Evolutionary conservation across 2,888 invertebrate genomes (phyloP).

Genomic region (Napeogenes sylphis): DNA sequence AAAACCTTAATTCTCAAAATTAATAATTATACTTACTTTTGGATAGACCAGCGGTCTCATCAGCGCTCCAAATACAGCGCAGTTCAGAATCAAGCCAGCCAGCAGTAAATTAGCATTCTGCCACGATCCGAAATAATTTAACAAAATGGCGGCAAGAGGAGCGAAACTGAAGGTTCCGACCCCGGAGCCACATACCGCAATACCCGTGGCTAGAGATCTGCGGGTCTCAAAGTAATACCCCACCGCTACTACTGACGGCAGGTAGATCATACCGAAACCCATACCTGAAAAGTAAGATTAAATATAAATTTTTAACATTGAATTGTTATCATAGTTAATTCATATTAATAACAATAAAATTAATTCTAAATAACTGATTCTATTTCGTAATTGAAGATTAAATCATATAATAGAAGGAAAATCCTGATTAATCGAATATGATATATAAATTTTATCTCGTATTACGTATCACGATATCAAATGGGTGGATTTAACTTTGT

Average conservation of each 20-base stretch:
- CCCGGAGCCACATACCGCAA: slow-evolving; percentile 97
- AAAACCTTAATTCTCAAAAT: no score
- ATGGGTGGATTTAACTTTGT: neutral
- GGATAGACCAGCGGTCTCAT: slow-evolving; percentile 89
- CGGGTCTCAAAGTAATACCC: slow-evolving; percentile 98
- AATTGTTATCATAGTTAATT: no score
- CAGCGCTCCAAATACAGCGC: slow-evolving; percentile 90
- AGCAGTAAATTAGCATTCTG: slow-evolving; percentile 92
- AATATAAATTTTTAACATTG: no score
- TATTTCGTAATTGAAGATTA: no score
- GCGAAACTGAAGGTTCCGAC: slow-evolving; percentile 96
- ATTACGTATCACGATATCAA: slow-evolving; percentile 1
- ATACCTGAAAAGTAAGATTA: slow-evolving; percentile 80
- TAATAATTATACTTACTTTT: slow-evolving; percentile 61
- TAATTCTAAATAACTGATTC: no score
- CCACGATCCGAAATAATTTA: slow-evolving; percentile 90
- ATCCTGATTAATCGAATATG: neutral
- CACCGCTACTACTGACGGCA: slow-evolving; percentile 97
- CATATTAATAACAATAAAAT: no score
- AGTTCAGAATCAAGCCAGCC: slow-evolving; percentile 94
- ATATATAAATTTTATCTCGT: neutral
- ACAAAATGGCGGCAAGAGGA: slow-evolving; percentile 88
- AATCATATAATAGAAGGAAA: no score
- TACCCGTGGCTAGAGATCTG: slow-evolving; percentile 94
- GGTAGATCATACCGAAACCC: slow-evolving; percentile 94